phyloP scores from a whole-genome alignment of 2,797 vertebrate genomes.

The Cynodonichthys magdalenae region DNA sequence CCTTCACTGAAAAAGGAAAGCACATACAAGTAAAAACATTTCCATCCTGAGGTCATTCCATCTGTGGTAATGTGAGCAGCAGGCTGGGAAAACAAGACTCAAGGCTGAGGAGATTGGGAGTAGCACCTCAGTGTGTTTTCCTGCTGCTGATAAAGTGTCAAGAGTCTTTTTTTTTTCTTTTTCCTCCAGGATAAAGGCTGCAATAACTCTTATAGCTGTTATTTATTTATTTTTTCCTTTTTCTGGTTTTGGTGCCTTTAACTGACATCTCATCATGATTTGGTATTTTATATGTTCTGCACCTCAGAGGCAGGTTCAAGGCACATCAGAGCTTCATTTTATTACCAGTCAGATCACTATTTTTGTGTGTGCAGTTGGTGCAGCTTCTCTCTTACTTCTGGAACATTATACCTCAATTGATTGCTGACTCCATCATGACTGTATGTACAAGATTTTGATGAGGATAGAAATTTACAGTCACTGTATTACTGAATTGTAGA shows the following conservation, averaged over 20 bases:
- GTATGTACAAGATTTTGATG: conserved; percentile 2
- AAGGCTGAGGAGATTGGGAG: conserved; percentile 43
- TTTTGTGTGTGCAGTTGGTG: conserved; percentile 11
- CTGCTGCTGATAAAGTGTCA: conserved; percentile 47
- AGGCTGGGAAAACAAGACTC: conserved; percentile 36
- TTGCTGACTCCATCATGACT: not conserved
- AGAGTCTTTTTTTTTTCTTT: conserved; percentile 33
- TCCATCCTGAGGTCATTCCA: conserved; percentile 48
- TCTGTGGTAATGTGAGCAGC: conserved; percentile 50
- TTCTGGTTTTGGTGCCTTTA: conserved; percentile 11
- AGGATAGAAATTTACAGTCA: not conserved
- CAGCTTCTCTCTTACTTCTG: not conserved
- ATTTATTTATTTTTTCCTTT: conserved; percentile 17
- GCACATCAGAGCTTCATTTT: conserved; percentile 20
- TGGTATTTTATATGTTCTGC: conserved; percentile 35
- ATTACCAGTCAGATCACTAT: conserved; percentile 41
- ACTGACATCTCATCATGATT: conserved; percentile 41
- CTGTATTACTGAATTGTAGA: not conserved
- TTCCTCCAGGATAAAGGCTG: conserved; percentile 9
- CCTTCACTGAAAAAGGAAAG: conserved; percentile 35
- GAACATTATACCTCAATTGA: conserved; percentile 2
- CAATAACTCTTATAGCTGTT: conserved; percentile 37
- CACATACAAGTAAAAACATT: conserved; percentile 47
- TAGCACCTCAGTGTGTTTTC: conserved; percentile 41
- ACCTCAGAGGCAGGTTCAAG: conserved; percentile 39